These are phyloP conservation scores for Actinernus sp. DNA, from an alignment of 92 coral and sea anemone genomes.

Conservation along the genomic window DNA sequence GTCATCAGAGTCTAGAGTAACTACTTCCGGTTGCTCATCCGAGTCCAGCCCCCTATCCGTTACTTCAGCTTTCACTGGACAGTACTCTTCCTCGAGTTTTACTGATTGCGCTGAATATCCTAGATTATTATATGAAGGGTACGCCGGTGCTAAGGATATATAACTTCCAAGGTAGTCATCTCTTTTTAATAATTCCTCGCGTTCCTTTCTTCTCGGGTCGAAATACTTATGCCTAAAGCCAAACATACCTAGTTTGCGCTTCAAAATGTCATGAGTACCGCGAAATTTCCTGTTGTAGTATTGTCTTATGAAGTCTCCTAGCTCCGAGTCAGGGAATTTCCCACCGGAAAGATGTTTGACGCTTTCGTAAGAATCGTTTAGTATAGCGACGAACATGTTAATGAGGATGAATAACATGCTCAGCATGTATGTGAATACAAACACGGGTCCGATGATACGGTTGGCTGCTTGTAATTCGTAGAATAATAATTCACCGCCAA, in stretches of 20 bases:
- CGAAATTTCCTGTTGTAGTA: conserved; percentile 56
- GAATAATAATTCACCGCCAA: conserved; percentile 72
- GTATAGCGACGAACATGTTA: conserved; percentile 90
- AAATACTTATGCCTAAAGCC: conserved; percentile 70
- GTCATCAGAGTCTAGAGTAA: conserved; percentile 10
- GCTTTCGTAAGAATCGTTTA: conserved; percentile 81
- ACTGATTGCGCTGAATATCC: conserved; percentile 33
- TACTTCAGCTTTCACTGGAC: neutral
- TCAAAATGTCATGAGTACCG: conserved; percentile 40
- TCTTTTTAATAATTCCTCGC: conserved; percentile 14
- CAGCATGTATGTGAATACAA: conserved; percentile 69
- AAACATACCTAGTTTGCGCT: conserved; percentile 69
- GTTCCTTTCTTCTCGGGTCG: conserved; percentile 37
- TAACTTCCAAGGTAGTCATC: conserved; percentile 44
- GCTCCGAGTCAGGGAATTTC: conserved; percentile 79
- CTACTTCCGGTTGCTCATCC: neutral
- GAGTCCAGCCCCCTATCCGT: neutral
- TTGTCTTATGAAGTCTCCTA: conserved; percentile 69
- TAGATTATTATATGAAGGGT: conserved; percentile 19
- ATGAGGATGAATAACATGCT: conserved; percentile 79
- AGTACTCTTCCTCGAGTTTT: conserved; percentile 7
- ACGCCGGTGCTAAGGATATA: conserved; percentile 48
- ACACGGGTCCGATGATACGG: conserved; percentile 73
- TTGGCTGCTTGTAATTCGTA: conserved; percentile 50
- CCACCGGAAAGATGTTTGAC: conserved; percentile 79